Evolutionary conservation across 1,140 invertebrate genomes (phyloP).

Genomic region (Lepidurus arcticus): DNA sequence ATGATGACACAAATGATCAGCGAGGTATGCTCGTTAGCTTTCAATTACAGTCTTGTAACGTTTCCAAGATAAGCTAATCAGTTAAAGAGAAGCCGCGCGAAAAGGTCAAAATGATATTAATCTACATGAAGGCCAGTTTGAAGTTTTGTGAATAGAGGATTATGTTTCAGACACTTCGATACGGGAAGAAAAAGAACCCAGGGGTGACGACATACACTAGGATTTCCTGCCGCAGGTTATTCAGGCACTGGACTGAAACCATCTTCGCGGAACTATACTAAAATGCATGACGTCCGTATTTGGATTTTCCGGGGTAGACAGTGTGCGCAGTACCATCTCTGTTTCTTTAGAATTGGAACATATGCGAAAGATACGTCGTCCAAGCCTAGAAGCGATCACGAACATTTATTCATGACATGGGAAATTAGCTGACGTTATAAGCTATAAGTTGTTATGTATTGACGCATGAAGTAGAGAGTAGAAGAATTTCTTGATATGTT

Average conservation of each 20-base stretch:
- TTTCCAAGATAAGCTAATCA: too few species aligned
- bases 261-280: not conserved
- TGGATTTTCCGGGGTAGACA: not conserved
- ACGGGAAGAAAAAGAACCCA: not conserved
- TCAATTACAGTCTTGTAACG: too few species aligned
- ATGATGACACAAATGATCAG: too few species aligned
- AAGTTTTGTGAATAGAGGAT: not conserved
- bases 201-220: not conserved
- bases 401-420: not conserved
- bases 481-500: not conserved
- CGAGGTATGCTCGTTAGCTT: too few species aligned
- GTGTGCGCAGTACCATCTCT: not conserved
- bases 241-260: not conserved
- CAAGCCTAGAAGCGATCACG: not conserved
- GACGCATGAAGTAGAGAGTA: not conserved
- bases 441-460: not conserved
- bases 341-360: not conserved
- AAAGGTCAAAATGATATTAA: too few species aligned
- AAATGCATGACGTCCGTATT: not conserved
- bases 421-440: not conserved
- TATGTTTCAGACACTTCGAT: not conserved
- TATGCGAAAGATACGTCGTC: not conserved
- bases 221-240: not conserved
- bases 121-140: not conserved
- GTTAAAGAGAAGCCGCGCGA: too few species aligned